phyloP scores from a whole-genome alignment of 2,888 invertebrate species.

The Alloscopus bannaensis region DNA sequence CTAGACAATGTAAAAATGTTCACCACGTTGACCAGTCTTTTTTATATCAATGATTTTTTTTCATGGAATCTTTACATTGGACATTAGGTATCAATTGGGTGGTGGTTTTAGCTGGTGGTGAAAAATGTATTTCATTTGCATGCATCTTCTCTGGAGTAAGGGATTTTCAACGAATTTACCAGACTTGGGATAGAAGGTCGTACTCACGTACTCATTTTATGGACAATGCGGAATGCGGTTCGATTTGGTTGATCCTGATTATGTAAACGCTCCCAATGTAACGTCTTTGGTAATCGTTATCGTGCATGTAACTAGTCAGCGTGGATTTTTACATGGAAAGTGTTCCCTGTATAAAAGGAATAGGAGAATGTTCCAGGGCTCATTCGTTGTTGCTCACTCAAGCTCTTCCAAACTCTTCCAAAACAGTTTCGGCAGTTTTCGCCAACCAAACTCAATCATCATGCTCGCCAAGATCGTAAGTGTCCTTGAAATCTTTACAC shows the following conservation, averaged over 20 bases:
- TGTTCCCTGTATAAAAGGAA: conserved; percentile 51
- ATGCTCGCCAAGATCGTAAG: conserved; percentile 70
- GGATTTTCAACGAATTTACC: not conserved
- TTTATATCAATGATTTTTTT: not conserved
- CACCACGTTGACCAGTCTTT: not conserved
- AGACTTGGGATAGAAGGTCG: not conserved
- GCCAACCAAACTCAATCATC: conserved; percentile 48
- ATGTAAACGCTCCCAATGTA: not conserved
- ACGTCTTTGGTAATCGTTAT: not conserved
- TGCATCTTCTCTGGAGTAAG: not conserved
- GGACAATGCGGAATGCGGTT: not conserved
- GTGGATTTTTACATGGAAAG: conserved; percentile 18
- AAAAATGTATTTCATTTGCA: conserved; percentile 1
- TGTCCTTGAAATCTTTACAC: conserved; percentile 29
- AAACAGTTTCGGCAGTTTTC: conserved; percentile 32
- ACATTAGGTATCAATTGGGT: conserved; percentile 32
- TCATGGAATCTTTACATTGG: not conserved
- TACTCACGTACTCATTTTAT: not conserved
- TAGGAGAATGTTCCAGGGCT: conserved; percentile 46
- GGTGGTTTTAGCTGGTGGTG: conserved; percentile 30
- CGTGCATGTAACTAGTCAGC: not conserved
- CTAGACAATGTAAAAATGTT: not conserved
- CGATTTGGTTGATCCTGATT: not conserved
- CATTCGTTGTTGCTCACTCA: conserved; percentile 63
- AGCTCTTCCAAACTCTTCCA: conserved; percentile 41